These are phyloP conservation scores for Rhabdomys dilectus DNA, from an alignment of 2,113 vertebrate species.

Conservation along the genomic window DNA sequence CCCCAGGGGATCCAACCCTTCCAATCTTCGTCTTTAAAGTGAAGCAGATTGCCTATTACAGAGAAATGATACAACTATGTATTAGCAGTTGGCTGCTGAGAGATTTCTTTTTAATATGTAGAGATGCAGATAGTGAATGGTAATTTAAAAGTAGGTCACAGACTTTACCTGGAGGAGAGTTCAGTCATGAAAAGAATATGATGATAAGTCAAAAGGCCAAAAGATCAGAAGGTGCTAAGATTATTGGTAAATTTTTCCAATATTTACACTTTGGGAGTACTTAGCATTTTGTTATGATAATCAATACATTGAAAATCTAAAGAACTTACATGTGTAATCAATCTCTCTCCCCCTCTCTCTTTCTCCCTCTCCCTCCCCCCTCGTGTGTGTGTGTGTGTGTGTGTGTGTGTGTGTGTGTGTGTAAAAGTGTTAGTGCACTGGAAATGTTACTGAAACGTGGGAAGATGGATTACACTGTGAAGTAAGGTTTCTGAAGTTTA, in stretches of 20 bases:
- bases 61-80: background rate
- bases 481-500: background rate
- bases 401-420: background rate
- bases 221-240: background rate
- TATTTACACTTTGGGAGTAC: background rate
- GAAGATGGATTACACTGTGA: background rate
- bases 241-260: background rate
- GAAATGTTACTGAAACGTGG: background rate
- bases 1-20: background rate
- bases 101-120: background rate
- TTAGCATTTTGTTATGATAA: constrained; percentile 33
- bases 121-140: background rate
- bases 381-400: too few relatives aligned
- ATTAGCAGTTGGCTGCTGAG: background rate
- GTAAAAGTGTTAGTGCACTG: background rate
- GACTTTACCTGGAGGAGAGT: background rate
- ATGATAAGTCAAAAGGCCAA: background rate
- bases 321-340: background rate
- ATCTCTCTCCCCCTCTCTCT: background rate
- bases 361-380: background rate
- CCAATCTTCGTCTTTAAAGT: background rate
- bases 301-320: constrained; percentile 3
- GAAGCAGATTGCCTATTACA: background rate
- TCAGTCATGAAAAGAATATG: background rate
- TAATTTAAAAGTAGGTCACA: background rate